A percentile compares a stretch with the other conserved stretches of the same genome.
These are phyloP conservation scores for Acrobasis repandana DNA, from an alignment of 2,888 invertebrate species.

Conservation along the genomic window DNA sequence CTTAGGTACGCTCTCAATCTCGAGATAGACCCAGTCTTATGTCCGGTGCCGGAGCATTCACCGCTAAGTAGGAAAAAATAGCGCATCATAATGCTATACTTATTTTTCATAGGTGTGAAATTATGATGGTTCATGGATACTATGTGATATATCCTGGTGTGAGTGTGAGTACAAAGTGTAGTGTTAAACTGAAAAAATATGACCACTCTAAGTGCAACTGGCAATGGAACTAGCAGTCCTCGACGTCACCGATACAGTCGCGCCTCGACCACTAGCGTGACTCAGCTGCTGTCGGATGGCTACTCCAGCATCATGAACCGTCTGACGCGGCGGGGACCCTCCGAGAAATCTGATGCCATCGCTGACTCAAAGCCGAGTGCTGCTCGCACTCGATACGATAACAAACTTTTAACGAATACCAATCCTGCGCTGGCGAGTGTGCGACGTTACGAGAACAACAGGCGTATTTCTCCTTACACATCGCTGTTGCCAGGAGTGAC, in stretches of 20 bases:
- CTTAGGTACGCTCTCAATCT: conserved; percentile 74
- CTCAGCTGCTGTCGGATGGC: conserved; percentile 93
- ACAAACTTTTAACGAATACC: conserved; percentile 64
- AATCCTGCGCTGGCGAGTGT: conserved; percentile 64
- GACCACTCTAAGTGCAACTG: conserved; percentile 66
- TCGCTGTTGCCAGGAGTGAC: conserved; percentile 57
- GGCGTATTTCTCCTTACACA: conserved; percentile 69
- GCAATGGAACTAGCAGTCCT: conserved; percentile 71
- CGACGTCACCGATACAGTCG: conserved; percentile 89
- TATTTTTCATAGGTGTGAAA: conserved; percentile 46
- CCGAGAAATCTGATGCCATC: conserved; percentile 83
- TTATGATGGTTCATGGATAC: conserved; percentile 62
- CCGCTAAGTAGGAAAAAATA: conserved; percentile 42
- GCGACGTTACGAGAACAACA: conserved; percentile 72
- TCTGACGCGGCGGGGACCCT: conserved; percentile 90
- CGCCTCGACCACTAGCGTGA: conserved; percentile 90
- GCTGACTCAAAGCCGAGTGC: conserved; percentile 60
- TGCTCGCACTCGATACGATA: conserved; percentile 67
- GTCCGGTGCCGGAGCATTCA: conserved; percentile 57
- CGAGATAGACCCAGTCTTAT: conserved; percentile 68
- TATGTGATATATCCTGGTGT: conserved; percentile 69
- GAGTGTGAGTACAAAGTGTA: conserved; percentile 55
- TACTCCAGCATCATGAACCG: conserved; percentile 93
- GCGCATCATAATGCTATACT: conserved; percentile 36
- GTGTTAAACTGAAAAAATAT: conserved; percentile 45